A percentile compares a stretch with the other conserved stretches of the same genome.
phyloP scores from a whole-genome alignment of 2,113 vertebrate genomes.

The Halcyon malimbica region DNA sequence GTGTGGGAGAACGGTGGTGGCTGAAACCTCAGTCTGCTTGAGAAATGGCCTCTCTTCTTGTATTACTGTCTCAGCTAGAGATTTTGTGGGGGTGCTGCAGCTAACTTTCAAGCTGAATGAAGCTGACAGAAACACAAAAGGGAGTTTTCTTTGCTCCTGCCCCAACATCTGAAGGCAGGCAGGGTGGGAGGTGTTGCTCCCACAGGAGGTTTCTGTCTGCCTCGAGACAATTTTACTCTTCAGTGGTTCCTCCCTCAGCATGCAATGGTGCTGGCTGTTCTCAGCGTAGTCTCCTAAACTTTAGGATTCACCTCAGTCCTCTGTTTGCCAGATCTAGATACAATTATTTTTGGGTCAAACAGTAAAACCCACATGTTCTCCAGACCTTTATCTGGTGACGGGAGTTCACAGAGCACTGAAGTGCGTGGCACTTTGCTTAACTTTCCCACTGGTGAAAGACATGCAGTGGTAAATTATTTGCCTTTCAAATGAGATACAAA shows the following conservation, averaged over 20 bases:
- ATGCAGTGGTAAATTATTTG: neutral
- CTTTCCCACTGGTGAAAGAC: neutral
- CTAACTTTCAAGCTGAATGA: neutral
- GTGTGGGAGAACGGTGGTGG: constrained; percentile 19
- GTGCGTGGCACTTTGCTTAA: neutral
- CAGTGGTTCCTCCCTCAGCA: neutral
- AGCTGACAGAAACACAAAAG: neutral
- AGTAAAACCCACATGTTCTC: neutral
- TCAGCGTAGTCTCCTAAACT: neutral
- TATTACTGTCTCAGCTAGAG: neutral
- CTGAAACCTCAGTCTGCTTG: constrained; percentile 17
- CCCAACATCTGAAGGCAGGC: neutral
- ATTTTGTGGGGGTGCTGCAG: neutral
- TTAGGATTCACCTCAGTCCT: neutral
- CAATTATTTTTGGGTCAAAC: neutral
- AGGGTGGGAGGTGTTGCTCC: neutral
- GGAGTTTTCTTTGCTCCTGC: neutral
- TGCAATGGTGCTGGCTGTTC: neutral
- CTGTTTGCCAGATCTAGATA: neutral
- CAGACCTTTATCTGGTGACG: neutral
- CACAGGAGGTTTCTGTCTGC: neutral
- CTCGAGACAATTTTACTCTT: neutral
- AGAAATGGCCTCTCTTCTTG: neutral
- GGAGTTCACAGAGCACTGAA: neutral
- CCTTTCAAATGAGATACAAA: neutral